A percentile compares a stretch with the other conserved stretches of the same genome.
Conservation (phyloP, 2,113 vertebrate species). For the Grammomys surdaster region DNA sequence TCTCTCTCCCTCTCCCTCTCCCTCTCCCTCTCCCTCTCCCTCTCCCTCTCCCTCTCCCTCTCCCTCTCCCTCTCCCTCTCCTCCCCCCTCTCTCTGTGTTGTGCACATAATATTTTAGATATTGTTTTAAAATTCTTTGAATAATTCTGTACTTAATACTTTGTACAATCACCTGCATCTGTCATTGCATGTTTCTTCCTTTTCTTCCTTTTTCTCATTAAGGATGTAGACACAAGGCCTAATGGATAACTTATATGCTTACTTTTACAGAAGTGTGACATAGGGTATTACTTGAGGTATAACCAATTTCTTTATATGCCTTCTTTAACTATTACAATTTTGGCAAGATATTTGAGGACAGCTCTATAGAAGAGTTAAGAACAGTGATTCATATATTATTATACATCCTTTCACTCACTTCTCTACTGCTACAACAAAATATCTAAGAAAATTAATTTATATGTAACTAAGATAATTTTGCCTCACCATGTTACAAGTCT, state of each 20-base stretch:
- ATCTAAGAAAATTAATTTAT: not conserved
- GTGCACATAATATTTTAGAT: not conserved
- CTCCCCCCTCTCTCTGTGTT: no score
- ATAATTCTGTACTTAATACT: not conserved
- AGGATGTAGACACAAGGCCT: not conserved
- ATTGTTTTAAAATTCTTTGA: not conserved
- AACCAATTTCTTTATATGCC: not conserved
- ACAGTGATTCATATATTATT: not conserved
- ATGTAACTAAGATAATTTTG: no score
- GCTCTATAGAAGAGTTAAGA: not conserved
- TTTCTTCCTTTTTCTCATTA: not conserved
- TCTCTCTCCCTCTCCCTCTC: no score
- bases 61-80: no score
- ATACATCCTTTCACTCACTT: not conserved
- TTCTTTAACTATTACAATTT: not conserved
- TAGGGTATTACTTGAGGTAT: not conserved
- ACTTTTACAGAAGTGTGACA: not conserved
- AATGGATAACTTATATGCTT: not conserved
- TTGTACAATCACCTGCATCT: not conserved
- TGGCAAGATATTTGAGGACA: not conserved
- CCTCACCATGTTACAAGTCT: not conserved
- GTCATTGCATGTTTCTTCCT: not conserved
- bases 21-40: no score
- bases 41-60: no score
- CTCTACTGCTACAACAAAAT: not conserved